Conservation (phyloP, 2,797 vertebrate genomes). For the Bovichtus variegatus region DNA sequence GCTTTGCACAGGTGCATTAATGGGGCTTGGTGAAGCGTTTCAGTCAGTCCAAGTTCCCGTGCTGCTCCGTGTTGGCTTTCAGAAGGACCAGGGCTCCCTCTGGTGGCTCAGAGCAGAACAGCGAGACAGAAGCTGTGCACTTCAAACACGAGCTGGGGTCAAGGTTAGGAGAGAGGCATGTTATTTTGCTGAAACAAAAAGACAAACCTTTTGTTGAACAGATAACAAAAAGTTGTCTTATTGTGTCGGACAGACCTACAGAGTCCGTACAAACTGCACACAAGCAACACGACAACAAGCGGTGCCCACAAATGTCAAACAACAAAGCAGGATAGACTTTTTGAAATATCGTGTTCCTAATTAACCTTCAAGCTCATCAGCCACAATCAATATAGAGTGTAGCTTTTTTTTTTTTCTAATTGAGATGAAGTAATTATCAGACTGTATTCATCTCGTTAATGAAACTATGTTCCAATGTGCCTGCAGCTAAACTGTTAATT, state of each 20-base stretch:
- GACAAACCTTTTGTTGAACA: slow-evolving; percentile 3
- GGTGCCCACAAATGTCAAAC: slow-evolving; percentile 34
- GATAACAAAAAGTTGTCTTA: slow-evolving; percentile 15
- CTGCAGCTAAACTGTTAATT: slow-evolving; percentile 85
- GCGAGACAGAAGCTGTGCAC: background rate
- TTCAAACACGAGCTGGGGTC: slow-evolving; percentile 6
- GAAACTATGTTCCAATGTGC: slow-evolving; percentile 85
- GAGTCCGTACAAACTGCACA: background rate
- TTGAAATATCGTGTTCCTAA: slow-evolving; percentile 81
- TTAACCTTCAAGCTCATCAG: slow-evolving; percentile 88
- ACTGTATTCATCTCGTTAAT: slow-evolving; percentile 85
- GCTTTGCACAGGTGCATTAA: slow-evolving; percentile 86
- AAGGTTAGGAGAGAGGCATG: slow-evolving; percentile 2
- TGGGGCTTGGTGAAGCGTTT: slow-evolving; percentile 74
- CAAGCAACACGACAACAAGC: slow-evolving; percentile 35
- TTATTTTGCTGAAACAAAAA: slow-evolving; percentile 26
- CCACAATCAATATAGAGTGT: slow-evolving; percentile 84
- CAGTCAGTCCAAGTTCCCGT: slow-evolving; percentile 44
- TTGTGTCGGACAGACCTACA: slow-evolving; percentile 12
- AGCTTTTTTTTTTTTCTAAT: slow-evolving; percentile 78
- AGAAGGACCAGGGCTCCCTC: slow-evolving; percentile 73
- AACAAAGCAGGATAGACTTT: slow-evolving; percentile 59
- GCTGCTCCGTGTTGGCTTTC: slow-evolving; percentile 14
- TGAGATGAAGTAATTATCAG: slow-evolving; percentile 88
- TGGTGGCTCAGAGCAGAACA: slow-evolving; percentile 60